A percentile compares a stretch with the other conserved stretches of the same genome.
These are phyloP conservation scores for Calosoma granatense DNA, from an alignment of 1,140 invertebrate genomes.

Conservation along the genomic window DNA sequence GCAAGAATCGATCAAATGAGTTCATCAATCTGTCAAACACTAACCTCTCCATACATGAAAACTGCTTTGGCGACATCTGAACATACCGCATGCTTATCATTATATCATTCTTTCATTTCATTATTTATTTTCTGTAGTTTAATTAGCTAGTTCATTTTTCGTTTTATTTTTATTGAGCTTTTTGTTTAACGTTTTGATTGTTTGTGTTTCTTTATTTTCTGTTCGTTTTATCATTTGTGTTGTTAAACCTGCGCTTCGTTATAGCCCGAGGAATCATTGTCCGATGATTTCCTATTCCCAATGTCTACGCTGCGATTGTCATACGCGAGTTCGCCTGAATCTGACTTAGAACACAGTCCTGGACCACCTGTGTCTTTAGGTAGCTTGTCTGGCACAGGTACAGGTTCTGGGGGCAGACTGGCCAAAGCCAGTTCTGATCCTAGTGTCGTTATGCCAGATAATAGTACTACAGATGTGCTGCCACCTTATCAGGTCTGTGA, in stretches of 20 bases:
- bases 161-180: background rate
- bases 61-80: background rate
- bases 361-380: conserved; percentile 48
- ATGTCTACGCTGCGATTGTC: conserved; percentile 87
- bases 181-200: background rate
- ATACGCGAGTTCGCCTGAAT: conserved; percentile 92
- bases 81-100: no score
- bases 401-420: conserved; percentile 47
- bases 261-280: conserved; percentile 73
- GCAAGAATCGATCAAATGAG: background rate
- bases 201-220: background rate
- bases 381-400: conserved; percentile 16
- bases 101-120: background rate
- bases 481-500: conserved; percentile 70
- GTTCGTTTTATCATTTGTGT: background rate
- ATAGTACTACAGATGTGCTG: conserved; percentile 47
- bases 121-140: background rate
- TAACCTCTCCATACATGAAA: conserved; percentile 1
- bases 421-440: conserved; percentile 81
- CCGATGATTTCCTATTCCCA: conserved; percentile 95
- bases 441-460: conserved; percentile 59
- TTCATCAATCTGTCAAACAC: background rate
- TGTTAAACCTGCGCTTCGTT: conserved; percentile 15
- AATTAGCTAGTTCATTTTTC: background rate
- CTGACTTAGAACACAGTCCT: conserved; percentile 79